phyloP scores from a whole-genome alignment of 2,888 invertebrate species.

The Ectropis crepuscularia region DNA sequence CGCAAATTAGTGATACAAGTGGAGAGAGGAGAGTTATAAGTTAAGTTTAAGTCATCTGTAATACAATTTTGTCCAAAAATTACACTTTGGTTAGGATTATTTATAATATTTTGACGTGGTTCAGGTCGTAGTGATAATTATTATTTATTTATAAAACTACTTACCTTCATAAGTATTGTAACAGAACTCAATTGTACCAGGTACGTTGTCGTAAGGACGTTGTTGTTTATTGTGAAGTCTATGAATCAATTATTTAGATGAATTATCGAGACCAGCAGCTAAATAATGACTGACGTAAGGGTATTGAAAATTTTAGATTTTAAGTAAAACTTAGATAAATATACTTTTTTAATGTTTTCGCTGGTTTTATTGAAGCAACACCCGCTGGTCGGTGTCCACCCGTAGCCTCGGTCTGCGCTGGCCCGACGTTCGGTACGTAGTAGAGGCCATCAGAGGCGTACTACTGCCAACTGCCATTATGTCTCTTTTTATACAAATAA shows the following conservation, averaged over 20 bases:
- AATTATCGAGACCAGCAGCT: slow-evolving; percentile 17
- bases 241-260: slow-evolving; percentile 4
- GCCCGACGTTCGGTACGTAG: no score
- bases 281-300: slow-evolving; percentile 22
- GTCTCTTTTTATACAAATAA: no score
- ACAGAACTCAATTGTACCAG: neutral
- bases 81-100: no score
- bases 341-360: slow-evolving; percentile 26
- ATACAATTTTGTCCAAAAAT: no score
- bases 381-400: no score
- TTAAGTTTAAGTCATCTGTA: no score
- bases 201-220: neutral
- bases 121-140: no score
- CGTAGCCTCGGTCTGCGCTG: neutral
- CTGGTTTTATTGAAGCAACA: slow-evolving; percentile 10
- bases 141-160: neutral
- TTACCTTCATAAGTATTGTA: neutral
- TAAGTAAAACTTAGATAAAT: slow-evolving; percentile 22
- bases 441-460: no score
- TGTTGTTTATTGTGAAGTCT: slow-evolving; percentile 11
- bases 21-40: no score
- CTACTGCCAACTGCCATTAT: no score
- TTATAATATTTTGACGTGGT: no score
- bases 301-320: slow-evolving; percentile 3
- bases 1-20: no score